Evolutionary conservation across 2,888 invertebrate species (phyloP).

Genomic region (Syrphus vitripennis): DNA sequence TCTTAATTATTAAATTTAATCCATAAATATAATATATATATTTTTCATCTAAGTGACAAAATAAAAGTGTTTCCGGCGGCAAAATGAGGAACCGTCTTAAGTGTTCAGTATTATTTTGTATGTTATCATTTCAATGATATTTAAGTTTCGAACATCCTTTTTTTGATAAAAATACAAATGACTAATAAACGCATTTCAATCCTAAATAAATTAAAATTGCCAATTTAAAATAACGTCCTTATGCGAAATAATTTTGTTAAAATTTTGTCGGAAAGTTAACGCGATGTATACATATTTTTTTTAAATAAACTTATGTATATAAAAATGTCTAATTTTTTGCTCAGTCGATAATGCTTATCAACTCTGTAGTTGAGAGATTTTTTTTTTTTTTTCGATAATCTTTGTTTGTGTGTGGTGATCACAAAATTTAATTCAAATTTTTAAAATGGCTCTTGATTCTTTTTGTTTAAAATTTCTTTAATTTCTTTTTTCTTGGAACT

Average conservation of each 20-base stretch:
- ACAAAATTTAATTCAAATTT: slow-evolving; percentile 45
- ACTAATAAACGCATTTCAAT: slow-evolving; percentile 37
- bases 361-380: background rate
- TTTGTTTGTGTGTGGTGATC: slow-evolving; percentile 38
- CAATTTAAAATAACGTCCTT: slow-evolving; percentile 13
- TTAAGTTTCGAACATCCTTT: slow-evolving; percentile 34
- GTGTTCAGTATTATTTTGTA: slow-evolving; percentile 80
- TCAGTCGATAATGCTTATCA: slow-evolving; percentile 61
- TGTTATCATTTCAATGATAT: slow-evolving; percentile 45
- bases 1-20: too few relatives aligned
- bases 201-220: too few relatives aligned
- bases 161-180: slow-evolving; percentile 2
- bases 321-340: slow-evolving; percentile 8
- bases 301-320: background rate
- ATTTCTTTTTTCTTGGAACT: slow-evolving; percentile 6
- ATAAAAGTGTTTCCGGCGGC: slow-evolving; percentile 45
- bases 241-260: slow-evolving; percentile 36
- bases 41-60: slow-evolving; percentile 16
- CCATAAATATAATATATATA: background rate
- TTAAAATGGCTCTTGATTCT: slow-evolving; percentile 54
- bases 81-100: slow-evolving; percentile 74
- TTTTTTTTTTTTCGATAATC: slow-evolving; percentile 48
- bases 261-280: slow-evolving; percentile 45
- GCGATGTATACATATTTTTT: background rate
- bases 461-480: background rate